Base-by-base conservation (phyloP, 2,888 invertebrate species). In the Nematopogon swammerdamellus region DNA sequence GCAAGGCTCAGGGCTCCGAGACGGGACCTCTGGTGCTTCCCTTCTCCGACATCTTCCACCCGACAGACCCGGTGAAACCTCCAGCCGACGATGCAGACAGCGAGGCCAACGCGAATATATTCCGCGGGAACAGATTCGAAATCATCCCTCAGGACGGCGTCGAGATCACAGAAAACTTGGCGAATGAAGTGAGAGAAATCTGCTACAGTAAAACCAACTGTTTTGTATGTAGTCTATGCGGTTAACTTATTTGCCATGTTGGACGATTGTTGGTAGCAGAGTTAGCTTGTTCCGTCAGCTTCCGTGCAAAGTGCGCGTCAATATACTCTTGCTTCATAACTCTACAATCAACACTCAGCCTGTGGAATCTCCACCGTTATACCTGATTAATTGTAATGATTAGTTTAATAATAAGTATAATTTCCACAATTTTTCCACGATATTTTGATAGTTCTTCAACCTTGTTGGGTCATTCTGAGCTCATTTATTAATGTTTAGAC, bases 141-240 rank as follows among this genome's bases (percentile, higher is more conserved):
- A 59, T 77, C 36, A 58, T 77, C 54, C 60, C 64, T 44, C 69
- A 68, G 51, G 65, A 65, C 44, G 19, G 18, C 48, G 63, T 69
- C 52, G 83, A 82, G 62, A 70, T 80, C 62, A 79, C 68, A 58
- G 83, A 84, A 52, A 85, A 84, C 64, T 65, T 83, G 65, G 75
- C 80, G 50, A 84, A 84, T 59, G 84, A 84, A 66, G 71, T 81
- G 48, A 72, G 75, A 49, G 82, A 83, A 62, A 75, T 80, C 69
- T 73, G 81, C 72, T 77, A 81, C 70, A 59, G 70, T 54, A 68
- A 64, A 49, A 57, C 55, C 57, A 65, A 59, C 61, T 79, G 79
- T 61, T 62, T 70, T 65, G 73, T 79, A 72, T 79, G 79, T 76
- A 77, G 74, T 60, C 61, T 72, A 64, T 72, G 66, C 61, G 68